phyloP scores from a whole-genome alignment of 2,888 invertebrate species.

The Eucriotettix oculatus region DNA sequence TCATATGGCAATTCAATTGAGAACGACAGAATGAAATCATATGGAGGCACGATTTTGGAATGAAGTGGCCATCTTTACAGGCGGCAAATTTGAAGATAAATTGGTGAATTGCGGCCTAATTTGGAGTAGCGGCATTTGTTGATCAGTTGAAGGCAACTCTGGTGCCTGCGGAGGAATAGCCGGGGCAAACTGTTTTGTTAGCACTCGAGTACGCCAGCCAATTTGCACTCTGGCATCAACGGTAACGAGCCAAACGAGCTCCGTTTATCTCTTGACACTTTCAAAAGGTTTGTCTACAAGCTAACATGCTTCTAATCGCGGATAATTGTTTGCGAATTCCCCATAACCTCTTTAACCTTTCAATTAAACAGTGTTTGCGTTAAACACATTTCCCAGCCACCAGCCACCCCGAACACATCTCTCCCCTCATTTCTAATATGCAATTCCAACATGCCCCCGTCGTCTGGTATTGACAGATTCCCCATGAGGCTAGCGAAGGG shows the following conservation, averaged over 20 bases:
- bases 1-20: too few relatives aligned
- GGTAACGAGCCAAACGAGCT: background rate
- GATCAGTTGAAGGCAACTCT: too few relatives aligned
- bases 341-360: conserved; percentile 1
- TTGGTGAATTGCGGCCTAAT: too few relatives aligned
- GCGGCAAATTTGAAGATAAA: too few relatives aligned
- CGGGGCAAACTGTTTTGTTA: background rate
- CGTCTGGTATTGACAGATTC: background rate
- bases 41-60: too few relatives aligned
- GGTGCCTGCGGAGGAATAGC: too few relatives aligned
- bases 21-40: too few relatives aligned
- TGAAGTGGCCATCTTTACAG: too few relatives aligned
- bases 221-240: background rate
- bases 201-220: background rate
- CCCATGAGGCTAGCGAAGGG: background rate
- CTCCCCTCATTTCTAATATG: background rate
- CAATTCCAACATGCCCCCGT: background rate
- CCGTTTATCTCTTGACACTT: background rate
- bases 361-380: background rate
- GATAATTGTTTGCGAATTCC: background rate
- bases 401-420: background rate
- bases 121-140: too few relatives aligned
- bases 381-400: background rate
- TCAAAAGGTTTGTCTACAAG: background rate
- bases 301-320: background rate